A percentile compares a stretch with the other conserved stretches of the same genome.
Conservation (phyloP, 2,888 invertebrate species). For the Phragmatobia fuliginosa region DNA sequence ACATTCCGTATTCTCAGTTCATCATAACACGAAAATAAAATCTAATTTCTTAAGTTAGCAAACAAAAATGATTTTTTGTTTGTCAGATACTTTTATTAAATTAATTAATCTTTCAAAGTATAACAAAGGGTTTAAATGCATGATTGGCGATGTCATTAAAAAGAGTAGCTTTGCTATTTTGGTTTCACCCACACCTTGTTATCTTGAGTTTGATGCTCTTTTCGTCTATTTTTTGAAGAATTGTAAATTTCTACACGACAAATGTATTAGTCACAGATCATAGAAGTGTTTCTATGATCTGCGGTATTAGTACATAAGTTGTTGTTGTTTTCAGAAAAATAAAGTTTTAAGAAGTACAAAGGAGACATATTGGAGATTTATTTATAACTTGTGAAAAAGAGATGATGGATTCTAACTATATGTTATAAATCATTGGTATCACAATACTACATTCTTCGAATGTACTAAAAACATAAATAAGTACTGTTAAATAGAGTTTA, state of each 20-base stretch:
- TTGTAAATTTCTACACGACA: not conserved
- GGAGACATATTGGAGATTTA: not conserved
- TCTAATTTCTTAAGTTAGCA: not conserved
- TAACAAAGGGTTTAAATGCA: not conserved
- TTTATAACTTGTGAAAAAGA: not conserved
- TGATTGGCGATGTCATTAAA: not conserved
- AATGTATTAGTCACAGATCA: not conserved
- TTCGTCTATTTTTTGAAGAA: not conserved
- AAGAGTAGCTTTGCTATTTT: not conserved
- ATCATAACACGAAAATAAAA: too few species aligned
- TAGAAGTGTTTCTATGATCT: not conserved
- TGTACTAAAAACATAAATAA: not conserved
- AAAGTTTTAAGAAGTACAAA: not conserved
- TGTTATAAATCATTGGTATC: not conserved
- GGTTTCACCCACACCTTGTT: not conserved
- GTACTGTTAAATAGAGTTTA: not conserved
- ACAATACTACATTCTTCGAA: not conserved
- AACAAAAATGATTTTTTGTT: not conserved
- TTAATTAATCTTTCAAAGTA: not conserved
- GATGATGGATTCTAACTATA: not conserved
- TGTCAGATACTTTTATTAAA: not conserved
- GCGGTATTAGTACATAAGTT: too few species aligned
- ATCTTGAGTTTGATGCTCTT: not conserved
- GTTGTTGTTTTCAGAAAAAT: too few species aligned
- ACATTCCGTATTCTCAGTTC: too few species aligned